phyloP scores from a whole-genome alignment of 2,888 invertebrate genomes.

The Lasius platythorax region DNA sequence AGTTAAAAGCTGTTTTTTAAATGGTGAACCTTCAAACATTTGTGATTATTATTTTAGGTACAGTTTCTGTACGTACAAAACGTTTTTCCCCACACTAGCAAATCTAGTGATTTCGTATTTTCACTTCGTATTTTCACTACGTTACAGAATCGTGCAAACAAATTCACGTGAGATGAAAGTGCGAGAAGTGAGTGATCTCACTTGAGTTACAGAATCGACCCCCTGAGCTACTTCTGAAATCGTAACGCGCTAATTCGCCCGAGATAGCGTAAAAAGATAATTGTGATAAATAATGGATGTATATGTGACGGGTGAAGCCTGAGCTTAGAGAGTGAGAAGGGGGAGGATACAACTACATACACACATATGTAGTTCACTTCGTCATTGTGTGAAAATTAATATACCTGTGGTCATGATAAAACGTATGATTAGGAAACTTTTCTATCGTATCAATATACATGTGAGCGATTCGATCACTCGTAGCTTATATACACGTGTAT shows the following conservation, averaged over 20 bases:
- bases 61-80: too few species aligned
- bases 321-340: not conserved
- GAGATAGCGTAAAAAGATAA: conserved; percentile 3
- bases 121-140: too few species aligned
- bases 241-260: not conserved
- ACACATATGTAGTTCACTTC: conserved; percentile 4
- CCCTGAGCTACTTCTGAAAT: not conserved
- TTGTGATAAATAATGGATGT: conserved; percentile 34
- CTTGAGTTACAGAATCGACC: too few species aligned
- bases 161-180: too few species aligned
- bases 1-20: too few species aligned
- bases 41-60: too few species aligned
- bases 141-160: too few species aligned
- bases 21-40: too few species aligned
- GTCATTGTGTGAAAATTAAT: conserved; percentile 36
- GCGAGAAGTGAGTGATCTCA: too few species aligned
- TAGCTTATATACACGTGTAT: too few species aligned
- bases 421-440: not conserved
- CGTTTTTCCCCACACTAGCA: too few species aligned
- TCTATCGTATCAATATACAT: not conserved
- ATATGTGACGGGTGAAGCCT: not conserved
- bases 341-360: conserved; percentile 1
- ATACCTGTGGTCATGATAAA: conserved; percentile 24
- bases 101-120: too few species aligned
- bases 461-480: not conserved